phyloP scores from a whole-genome alignment of 1,140 invertebrate species.

The Ostrea edulis region DNA sequence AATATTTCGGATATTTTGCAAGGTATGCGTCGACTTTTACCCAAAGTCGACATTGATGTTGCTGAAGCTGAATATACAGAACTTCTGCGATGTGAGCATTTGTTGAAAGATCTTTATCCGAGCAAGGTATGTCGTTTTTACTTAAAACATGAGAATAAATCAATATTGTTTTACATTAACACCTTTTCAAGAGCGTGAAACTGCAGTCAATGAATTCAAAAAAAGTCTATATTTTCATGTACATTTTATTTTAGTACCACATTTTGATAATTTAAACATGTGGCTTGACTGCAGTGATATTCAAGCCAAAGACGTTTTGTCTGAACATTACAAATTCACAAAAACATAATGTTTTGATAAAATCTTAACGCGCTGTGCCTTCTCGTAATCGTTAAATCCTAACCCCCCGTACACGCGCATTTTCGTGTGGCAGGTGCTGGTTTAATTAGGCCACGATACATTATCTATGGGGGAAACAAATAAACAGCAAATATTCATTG shows the following conservation, averaged over 20 bases:
- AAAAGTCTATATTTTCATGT: too few species aligned
- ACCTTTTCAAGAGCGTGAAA: too few species aligned
- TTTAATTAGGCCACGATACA: background rate
- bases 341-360: background rate
- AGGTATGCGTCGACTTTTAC: conserved; percentile 19
- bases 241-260: too few species aligned
- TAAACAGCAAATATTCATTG: too few species aligned
- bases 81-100: conserved; percentile 35
- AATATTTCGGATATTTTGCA: conserved; percentile 39
- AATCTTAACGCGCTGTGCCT: background rate
- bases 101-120: conserved; percentile 40
- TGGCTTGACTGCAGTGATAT: too few species aligned
- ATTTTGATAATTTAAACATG: too few species aligned
- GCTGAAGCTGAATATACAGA: conserved; percentile 30
- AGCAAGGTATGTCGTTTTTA: conserved; percentile 9
- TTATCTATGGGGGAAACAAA: too few species aligned
- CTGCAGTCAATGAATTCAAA: too few species aligned
- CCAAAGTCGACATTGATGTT: conserved; percentile 22
- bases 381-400: conserved; percentile 3
- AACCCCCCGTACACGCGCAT: conserved; percentile 5
- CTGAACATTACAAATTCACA: conserved; percentile 5
- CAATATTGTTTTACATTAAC: too few species aligned
- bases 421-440: conserved; percentile 4
- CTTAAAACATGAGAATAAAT: background rate
- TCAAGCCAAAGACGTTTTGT: background rate